phyloP scores from a whole-genome alignment of 2,797 vertebrate species.

The Rhynchonycteris naso region DNA sequence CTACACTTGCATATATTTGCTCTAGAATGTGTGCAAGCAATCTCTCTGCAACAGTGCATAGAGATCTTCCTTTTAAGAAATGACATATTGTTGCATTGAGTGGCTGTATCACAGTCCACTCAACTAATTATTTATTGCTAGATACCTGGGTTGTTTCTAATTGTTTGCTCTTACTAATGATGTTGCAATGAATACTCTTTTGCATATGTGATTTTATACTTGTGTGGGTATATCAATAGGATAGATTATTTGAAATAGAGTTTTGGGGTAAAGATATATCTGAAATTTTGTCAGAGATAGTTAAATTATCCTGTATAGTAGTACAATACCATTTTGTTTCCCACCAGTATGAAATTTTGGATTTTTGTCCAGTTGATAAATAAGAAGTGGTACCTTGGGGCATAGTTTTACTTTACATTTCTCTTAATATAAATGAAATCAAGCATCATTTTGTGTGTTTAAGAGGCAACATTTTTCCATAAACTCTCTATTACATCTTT shows the following conservation, averaged over 20 bases:
- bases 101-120: neutral
- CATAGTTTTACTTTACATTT: conserved; percentile 18
- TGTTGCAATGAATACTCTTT: neutral
- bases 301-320: neutral
- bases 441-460: neutral
- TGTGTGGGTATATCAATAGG: neutral
- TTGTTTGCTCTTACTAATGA: conserved; percentile 10
- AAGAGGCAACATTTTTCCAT: neutral
- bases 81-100: neutral
- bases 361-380: neutral
- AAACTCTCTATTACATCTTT: neutral
- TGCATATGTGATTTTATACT: neutral
- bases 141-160: neutral
- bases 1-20: neutral
- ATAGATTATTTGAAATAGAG: neutral
- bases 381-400: neutral
- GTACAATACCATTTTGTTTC: neutral
- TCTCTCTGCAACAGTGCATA: neutral
- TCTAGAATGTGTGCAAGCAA: neutral
- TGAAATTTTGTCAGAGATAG: conserved; percentile 9
- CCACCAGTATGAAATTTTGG: neutral
- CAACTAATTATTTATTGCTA: neutral
- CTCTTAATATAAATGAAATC: neutral
- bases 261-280: neutral
- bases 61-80: conserved; percentile 9